These are phyloP conservation scores for Ophioderma brevispina DNA, from an alignment of 35 echinoderm and acorn worm genomes.

Conservation along the genomic window DNA sequence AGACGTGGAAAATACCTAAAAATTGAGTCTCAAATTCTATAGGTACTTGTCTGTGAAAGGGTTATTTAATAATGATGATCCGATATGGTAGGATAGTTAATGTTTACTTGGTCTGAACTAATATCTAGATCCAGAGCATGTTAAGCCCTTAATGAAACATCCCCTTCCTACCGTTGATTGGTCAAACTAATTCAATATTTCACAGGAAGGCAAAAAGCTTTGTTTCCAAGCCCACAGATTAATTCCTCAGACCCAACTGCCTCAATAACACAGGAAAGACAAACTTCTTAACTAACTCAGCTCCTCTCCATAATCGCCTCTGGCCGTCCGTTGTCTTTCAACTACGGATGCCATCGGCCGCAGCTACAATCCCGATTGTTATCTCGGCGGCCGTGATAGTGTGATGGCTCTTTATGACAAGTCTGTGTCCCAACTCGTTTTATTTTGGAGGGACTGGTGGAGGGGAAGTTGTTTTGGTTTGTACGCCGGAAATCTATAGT, in stretches of 20 bases:
- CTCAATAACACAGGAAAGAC: neutral
- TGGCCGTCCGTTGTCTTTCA: neutral
- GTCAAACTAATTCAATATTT: neutral
- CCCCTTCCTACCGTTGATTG: no score
- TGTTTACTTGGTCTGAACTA: no score
- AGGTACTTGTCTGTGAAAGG: no score
- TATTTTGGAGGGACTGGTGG: neutral
- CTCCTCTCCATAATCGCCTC: neutral
- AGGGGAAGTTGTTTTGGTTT: slow-evolving; percentile 1
- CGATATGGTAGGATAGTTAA: no score
- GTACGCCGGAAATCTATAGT: neutral
- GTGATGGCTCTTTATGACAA: neutral
- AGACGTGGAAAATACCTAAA: no score
- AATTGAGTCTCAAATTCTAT: no score
- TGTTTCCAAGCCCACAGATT: neutral
- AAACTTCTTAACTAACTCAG: neutral
- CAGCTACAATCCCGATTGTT: neutral
- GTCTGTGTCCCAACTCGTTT: neutral
- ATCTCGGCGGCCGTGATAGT: neutral
- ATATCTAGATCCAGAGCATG: no score
- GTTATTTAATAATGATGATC: no score
- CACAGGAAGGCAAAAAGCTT: neutral
- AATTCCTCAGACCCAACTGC: neutral
- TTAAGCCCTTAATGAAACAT: no score
- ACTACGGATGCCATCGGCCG: neutral